Evolutionary conservation across 2,113 vertebrate species (phyloP), one percentile per base, ranked within the genome.

Genomic region (Pipra filicauda): DNA sequence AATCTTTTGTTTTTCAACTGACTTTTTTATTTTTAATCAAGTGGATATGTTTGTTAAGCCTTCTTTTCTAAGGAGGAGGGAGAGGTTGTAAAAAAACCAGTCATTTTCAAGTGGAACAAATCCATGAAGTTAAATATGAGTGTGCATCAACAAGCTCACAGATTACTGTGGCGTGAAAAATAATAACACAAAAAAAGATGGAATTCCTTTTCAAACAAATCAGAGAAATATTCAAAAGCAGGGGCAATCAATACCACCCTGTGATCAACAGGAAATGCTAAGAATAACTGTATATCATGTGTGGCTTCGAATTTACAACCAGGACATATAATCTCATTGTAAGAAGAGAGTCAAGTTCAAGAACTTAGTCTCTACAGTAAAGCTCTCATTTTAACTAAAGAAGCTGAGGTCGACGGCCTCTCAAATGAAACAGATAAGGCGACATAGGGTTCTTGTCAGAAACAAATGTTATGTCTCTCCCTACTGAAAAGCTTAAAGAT

Each of bases 391-490:
- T 98, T 97, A 96, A 96, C 94, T 93, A 96, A 97, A 96, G 96
- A 95, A 98, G 95, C 95, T 58, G 84, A 96, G 97, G 98, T 97
- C 95, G 80, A 96, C 69, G 95, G 97, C 97, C 97, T 98, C 95
- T 97, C 98, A 97, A 98, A 98, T 97, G 98, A 98, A 98, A 98
- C 95, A 98, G 98, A 98, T 98, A 98, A 98, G 97, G 96, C 97
- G 93, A 98, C 98, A 98, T 91, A 97, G 97, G 98, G 97, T 96
- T 98, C 98, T 98, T 98, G 98, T 98, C 98, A 98, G 98, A 98
- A 98, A 98, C 97, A 98, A 98, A 98, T 98, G 97, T 98, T 97
- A 97, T 97, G 95, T 97, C 95, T 97, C 97, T 98, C 97, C 97
- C 97, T 98, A 97, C 97, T 98, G 97, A 98, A 98, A 98, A 97